Evolutionary conservation across 2,113 vertebrate genomes (phyloP).

Genomic region (Dicerorhinus sumatrensis): DNA sequence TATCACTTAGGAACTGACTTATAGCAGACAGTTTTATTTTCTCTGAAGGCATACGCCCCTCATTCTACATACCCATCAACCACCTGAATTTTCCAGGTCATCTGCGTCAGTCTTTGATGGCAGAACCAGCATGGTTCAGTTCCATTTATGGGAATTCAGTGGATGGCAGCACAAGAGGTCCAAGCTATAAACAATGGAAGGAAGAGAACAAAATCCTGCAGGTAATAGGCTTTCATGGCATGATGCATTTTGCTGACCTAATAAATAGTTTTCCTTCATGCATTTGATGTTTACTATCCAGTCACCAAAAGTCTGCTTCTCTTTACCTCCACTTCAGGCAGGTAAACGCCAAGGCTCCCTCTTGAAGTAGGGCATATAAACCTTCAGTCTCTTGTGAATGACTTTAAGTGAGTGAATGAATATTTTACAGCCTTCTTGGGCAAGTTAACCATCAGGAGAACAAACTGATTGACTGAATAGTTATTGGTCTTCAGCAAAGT

Average conservation of each 20-base stretch:
- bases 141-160: neutral
- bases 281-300: neutral
- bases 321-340: neutral
- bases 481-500: neutral
- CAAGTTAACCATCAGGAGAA: constrained; percentile 36
- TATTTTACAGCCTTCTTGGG: constrained; percentile 34
- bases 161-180: neutral
- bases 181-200: neutral
- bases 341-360: rapidly evolving
- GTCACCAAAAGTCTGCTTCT: neutral
- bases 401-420: constrained; percentile 38
- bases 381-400: constrained; percentile 19
- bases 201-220: neutral
- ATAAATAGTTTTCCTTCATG: neutral
- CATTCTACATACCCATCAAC: neutral
- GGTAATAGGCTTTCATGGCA: neutral
- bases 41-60: neutral
- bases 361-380: neutral
- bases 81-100: neutral
- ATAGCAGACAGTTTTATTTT: neutral
- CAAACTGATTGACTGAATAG: neutral
- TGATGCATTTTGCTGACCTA: neutral
- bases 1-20: neutral
- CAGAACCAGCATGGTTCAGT: neutral
- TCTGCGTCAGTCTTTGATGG: neutral